Percentiles rank a stretch among this genome's conserved stretches.
Evolutionary conservation across 53 echinoderm and acorn worm species (phyloP).

Genomic region (Zoroaster sp.): DNA sequence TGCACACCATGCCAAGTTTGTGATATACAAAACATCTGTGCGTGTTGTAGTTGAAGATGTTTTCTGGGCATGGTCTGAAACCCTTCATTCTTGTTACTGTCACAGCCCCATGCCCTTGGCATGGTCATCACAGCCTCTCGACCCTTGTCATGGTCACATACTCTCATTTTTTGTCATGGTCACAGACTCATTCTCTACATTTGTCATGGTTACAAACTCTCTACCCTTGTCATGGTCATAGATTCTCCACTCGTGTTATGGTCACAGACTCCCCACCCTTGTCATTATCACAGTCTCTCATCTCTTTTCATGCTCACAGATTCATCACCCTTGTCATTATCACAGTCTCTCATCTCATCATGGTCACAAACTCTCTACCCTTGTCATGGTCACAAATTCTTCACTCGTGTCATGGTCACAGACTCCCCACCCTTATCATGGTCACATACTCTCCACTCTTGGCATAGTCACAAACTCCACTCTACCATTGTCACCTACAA

Average conservation of each 20-base stretch:
- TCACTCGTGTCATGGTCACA: too few relatives aligned
- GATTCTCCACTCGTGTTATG: too few relatives aligned
- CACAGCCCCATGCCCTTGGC: not conserved
- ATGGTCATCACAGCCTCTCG: not conserved
- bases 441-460: not conserved
- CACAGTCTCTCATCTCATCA: not conserved
- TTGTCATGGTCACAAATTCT: not conserved
- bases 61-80: too few relatives aligned
- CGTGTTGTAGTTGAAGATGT: too few relatives aligned
- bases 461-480: not conserved
- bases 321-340: not conserved
- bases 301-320: not conserved
- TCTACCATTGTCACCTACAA: not conserved
- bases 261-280: too few relatives aligned
- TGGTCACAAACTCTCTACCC: not conserved
- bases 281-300: too few relatives aligned
- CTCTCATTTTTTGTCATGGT: not conserved
- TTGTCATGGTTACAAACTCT: not conserved
- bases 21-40: too few relatives aligned
- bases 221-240: not conserved
- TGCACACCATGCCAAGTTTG: too few relatives aligned
- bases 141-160: not conserved
- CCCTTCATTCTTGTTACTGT: too few relatives aligned
- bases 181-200: not conserved
- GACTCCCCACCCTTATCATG: too few relatives aligned